Evolutionary conservation across 2,797 vertebrate species (phyloP).

Genomic region (Gallirallus australis): DNA sequence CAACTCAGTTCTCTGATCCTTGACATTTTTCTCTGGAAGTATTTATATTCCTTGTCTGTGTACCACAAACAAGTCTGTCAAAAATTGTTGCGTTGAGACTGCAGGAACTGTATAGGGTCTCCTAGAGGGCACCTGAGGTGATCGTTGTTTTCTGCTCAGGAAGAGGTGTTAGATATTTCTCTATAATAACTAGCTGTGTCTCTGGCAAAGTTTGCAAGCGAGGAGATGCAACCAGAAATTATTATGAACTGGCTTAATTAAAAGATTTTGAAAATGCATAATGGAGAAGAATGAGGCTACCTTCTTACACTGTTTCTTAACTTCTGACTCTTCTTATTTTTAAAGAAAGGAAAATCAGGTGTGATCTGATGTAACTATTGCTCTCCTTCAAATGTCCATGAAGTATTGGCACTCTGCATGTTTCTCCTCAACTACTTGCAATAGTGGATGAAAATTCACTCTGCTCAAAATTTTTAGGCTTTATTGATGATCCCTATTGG

Average conservation of each 20-base stretch:
- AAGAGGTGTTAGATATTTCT: not conserved
- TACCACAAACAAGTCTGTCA: not conserved
- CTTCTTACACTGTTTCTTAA: fast-evolving
- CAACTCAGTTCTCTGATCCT: not conserved
- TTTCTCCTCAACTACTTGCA: not conserved
- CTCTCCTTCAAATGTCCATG: not conserved
- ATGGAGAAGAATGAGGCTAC: not conserved
- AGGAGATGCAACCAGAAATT: fast-evolving
- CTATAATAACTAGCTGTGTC: not conserved
- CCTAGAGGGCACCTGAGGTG: not conserved
- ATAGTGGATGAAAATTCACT: not conserved
- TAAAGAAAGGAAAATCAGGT: not conserved
- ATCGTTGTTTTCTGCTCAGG: not conserved
- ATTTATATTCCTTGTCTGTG: not conserved
- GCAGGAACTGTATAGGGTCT: not conserved
- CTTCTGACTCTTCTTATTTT: not conserved
- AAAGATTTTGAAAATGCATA: not conserved
- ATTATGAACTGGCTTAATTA: not conserved
- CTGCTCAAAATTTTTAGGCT: not conserved
- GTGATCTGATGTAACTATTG: not conserved
- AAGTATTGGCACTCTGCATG: not conserved
- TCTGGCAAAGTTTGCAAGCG: not conserved
- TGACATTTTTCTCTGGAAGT: not conserved
- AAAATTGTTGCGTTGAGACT: not conserved
- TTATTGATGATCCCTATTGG: not conserved